Percentiles rank a stretch among this genome's conserved stretches.
phyloP scores from a whole-genome alignment of 2,113 vertebrate genomes.

The Sorex fumeus region DNA sequence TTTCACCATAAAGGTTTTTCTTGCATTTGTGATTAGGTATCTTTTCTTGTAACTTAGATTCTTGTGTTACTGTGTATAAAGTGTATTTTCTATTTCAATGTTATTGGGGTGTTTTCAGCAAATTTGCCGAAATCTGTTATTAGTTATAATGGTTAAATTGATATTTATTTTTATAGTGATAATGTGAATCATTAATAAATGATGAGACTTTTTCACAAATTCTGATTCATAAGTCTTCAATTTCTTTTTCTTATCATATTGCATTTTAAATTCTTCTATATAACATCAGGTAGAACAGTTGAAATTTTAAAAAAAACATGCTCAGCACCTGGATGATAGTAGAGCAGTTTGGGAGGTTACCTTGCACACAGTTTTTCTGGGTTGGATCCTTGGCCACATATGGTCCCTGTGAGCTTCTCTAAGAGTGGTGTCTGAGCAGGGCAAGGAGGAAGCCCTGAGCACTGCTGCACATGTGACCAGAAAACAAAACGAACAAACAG shows the following conservation, averaged over 20 bases:
- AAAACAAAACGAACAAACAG: too few species aligned
- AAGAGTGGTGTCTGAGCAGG: too few species aligned
- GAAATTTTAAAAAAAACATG: not conserved
- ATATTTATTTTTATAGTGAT: slow-evolving; percentile 33
- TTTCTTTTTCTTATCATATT: slow-evolving; percentile 71
- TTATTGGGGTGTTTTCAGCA: slow-evolving; percentile 2
- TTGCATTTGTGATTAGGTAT: slow-evolving; percentile 38
- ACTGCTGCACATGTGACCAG: not conserved
- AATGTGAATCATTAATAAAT: slow-evolving; percentile 15
- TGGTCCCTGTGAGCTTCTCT: too few species aligned
- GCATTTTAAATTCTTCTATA: not conserved
- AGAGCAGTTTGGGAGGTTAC: not conserved
- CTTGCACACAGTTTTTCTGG: too few species aligned
- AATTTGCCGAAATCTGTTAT: slow-evolving; percentile 29
- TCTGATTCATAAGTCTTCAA: slow-evolving; percentile 26
- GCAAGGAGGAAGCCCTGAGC: too few species aligned
- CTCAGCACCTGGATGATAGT: too few species aligned
- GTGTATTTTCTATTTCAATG: slow-evolving; percentile 40
- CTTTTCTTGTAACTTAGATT: slow-evolving; percentile 8
- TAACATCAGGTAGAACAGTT: not conserved
- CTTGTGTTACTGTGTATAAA: not conserved
- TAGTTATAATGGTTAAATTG: slow-evolving; percentile 51
- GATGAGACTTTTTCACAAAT: slow-evolving; percentile 18
- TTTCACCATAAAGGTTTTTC: slow-evolving; percentile 29
- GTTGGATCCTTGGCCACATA: too few species aligned